Percentiles rank a stretch among this genome's conserved stretches.
These are phyloP conservation scores for Dipodomys merriami DNA, from an alignment of 2,113 vertebrate genomes.

Conservation along the genomic window DNA sequence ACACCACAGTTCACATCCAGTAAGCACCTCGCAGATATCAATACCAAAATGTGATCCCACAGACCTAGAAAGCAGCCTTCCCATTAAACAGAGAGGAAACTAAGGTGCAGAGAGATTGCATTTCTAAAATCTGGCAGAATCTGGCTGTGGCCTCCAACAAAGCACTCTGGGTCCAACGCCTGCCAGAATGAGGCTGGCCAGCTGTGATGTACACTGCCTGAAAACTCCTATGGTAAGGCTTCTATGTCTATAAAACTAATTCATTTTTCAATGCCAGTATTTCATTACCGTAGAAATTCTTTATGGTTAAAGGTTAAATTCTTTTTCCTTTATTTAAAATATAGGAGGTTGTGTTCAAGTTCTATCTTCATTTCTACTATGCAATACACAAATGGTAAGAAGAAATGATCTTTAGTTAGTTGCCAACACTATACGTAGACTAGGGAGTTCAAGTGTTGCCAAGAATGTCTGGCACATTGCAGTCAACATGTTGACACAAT, in stretches of 20 bases:
- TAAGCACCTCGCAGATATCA: background rate
- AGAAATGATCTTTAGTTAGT: background rate
- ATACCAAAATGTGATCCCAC: background rate
- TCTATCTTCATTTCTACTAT: background rate
- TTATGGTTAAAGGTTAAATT: background rate
- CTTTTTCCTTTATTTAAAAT: background rate
- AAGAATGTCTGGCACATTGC: conserved; percentile 18
- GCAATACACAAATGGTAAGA: background rate
- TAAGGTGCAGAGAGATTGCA: background rate
- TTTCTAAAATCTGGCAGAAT: no score
- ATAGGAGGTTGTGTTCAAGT: background rate
- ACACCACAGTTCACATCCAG: background rate
- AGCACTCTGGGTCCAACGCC: background rate
- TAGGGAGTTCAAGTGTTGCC: background rate
- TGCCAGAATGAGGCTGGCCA: background rate
- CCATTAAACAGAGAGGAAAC: background rate
- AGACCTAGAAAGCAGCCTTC: background rate
- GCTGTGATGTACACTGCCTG: background rate
- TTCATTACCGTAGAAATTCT: conserved; percentile 32
- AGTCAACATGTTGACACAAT: background rate
- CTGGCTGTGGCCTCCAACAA: background rate
- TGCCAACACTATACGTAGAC: background rate
- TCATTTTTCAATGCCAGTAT: background rate
- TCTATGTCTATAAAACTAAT: background rate
- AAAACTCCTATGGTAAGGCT: background rate